These are phyloP conservation scores for Hesperia comma DNA, from an alignment of 2,888 invertebrate species.

Conservation along the genomic window DNA sequence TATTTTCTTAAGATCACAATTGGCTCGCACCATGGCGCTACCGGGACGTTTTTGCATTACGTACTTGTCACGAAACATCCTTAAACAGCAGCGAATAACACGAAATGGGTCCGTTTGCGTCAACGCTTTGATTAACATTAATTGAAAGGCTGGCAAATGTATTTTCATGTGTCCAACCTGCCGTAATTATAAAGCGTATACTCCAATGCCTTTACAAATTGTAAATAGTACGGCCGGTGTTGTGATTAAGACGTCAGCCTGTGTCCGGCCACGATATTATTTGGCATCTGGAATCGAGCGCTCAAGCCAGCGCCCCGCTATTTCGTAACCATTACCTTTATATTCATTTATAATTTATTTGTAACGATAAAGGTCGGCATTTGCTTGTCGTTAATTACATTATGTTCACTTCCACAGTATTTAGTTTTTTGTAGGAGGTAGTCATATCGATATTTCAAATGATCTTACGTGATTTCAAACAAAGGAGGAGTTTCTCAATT, in stretches of 20 bases:
- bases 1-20: too few relatives aligned
- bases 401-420: too few relatives aligned
- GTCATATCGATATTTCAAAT: too few relatives aligned
- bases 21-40: too few relatives aligned
- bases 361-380: neutral
- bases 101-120: neutral
- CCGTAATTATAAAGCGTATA: conserved; percentile 1
- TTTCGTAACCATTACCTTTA: neutral
- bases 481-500: too few relatives aligned
- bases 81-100: neutral
- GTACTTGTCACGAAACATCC: neutral
- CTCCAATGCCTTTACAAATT: neutral
- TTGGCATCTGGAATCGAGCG: neutral
- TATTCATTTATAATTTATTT: neutral
- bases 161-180: neutral
- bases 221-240: neutral
- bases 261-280: neutral
- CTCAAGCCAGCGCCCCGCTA: too few relatives aligned
- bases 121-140: conserved; percentile 4
- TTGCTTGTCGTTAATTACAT: too few relatives aligned
- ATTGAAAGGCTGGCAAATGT: conserved; percentile 5
- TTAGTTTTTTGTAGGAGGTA: too few relatives aligned
- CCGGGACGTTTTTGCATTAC: too few relatives aligned
- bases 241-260: neutral
- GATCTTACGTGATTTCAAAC: too few relatives aligned